Evolutionary conservation across 2,888 invertebrate genomes (phyloP).

Genomic region (Cheilosia pagana): DNA sequence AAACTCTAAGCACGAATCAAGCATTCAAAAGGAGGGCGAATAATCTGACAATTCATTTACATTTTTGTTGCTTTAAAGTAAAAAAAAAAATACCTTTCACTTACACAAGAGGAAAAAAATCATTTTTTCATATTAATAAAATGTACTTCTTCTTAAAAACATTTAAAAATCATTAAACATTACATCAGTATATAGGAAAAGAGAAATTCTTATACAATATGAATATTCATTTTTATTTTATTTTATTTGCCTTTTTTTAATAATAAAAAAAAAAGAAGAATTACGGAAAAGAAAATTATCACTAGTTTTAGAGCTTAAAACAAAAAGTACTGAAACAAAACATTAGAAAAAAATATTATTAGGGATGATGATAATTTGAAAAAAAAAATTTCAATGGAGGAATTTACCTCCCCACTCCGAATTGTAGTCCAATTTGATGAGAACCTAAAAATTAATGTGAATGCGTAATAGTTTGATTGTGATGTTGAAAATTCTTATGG

Average conservation of each 20-base stretch:
- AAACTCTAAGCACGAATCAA: not conserved
- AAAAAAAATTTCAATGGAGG: not conserved
- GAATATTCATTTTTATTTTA: slow-evolving; percentile 47
- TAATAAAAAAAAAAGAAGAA: slow-evolving; percentile 35
- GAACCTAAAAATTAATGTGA: slow-evolving; percentile 66
- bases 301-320: slow-evolving; percentile 52
- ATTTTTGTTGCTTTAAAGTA: too few species aligned
- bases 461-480: slow-evolving; percentile 70
- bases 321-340: slow-evolving; percentile 43
- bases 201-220: slow-evolving; percentile 47
- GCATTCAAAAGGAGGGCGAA: too few species aligned
- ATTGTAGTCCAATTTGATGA: slow-evolving; percentile 36
- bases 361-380: not conserved
- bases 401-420: slow-evolving; percentile 57
- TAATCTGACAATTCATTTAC: too few species aligned
- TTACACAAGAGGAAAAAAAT: slow-evolving; percentile 6
- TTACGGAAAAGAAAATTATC: slow-evolving; percentile 67
- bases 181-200: slow-evolving; percentile 34
- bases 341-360: not conserved
- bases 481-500: slow-evolving; percentile 48
- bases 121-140: slow-evolving; percentile 10
- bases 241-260: slow-evolving; percentile 36
- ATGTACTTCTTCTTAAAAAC: slow-evolving; percentile 26
- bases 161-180: slow-evolving; percentile 26
- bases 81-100: not conserved